phyloP scores from a whole-genome alignment of 2,888 invertebrate genomes.

The Lamellibrachia satsuma region DNA sequence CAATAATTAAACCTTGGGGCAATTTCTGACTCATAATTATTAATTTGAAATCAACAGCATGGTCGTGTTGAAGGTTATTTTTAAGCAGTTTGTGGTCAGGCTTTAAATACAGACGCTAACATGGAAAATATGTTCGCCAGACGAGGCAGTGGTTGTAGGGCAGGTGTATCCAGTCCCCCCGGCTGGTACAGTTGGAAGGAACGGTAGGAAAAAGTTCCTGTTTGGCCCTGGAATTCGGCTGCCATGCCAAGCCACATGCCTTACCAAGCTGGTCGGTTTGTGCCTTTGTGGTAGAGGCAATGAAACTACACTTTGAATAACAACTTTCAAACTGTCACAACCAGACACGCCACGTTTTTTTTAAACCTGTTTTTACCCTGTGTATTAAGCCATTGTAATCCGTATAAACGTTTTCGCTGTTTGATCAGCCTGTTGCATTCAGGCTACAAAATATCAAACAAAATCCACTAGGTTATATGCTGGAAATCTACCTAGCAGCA shows the following conservation, averaged over 20 bases:
- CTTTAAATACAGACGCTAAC: neutral
- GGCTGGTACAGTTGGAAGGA: neutral
- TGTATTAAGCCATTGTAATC: too few relatives aligned
- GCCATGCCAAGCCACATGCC: neutral
- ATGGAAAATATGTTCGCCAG: neutral
- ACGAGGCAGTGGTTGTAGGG: neutral
- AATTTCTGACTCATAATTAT: neutral
- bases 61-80: neutral
- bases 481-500: too few relatives aligned
- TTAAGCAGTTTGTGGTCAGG: neutral
- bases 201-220: neutral
- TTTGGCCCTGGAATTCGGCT: neutral
- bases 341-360: neutral
- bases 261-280: neutral
- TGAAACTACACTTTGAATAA: neutral
- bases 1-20: neutral
- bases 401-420: too few relatives aligned
- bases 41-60: neutral
- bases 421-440: too few relatives aligned
- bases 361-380: too few relatives aligned
- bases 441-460: too few relatives aligned
- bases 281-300: neutral
- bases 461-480: too few relatives aligned
- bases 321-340: neutral
- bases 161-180: neutral